A percentile compares a stretch with the other conserved stretches of the same genome.
These are phyloP conservation scores for Drosophila willistoni DNA, from an alignment of 1,140 invertebrate genomes.

Conservation along the genomic window DNA sequence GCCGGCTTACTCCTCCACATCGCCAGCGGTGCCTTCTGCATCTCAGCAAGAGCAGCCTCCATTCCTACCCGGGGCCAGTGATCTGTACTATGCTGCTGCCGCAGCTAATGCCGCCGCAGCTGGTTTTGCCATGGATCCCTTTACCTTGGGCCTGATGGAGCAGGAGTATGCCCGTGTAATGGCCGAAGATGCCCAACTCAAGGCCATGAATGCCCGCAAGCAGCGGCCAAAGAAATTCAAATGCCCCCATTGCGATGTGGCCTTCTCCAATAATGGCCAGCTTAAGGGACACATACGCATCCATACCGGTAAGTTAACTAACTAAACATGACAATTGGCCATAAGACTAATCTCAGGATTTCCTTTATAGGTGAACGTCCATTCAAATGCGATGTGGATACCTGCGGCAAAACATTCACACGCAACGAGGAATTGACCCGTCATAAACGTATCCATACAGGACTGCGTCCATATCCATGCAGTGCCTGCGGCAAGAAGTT, in stretches of 20 bases:
- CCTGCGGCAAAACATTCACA: slow-evolving; percentile 95
- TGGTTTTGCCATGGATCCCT: slow-evolving; percentile 74
- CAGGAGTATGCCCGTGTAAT: slow-evolving; percentile 87
- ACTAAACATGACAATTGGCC: neutral
- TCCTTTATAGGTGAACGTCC: slow-evolving; percentile 89
- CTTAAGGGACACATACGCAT: slow-evolving; percentile 95
- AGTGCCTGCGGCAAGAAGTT: slow-evolving; percentile 92
- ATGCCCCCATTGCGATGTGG: slow-evolving; percentile 94
- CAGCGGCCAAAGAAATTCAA: slow-evolving; percentile 94
- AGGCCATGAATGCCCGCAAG: slow-evolving; percentile 87
- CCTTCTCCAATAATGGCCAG: slow-evolving; percentile 96
- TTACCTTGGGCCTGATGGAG: slow-evolving; percentile 84
- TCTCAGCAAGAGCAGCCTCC: slow-evolving; percentile 47
- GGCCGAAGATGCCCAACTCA: slow-evolving; percentile 87
- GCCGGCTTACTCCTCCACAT: slow-evolving; percentile 41
- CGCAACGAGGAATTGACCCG: slow-evolving; percentile 96
- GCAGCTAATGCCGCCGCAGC: slow-evolving; percentile 44
- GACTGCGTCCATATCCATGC: slow-evolving; percentile 91
- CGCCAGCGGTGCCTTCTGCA: slow-evolving; percentile 24
- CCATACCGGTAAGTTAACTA: slow-evolving; percentile 89
- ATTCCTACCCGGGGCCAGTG: slow-evolving; percentile 56
- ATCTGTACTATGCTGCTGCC: slow-evolving; percentile 73
- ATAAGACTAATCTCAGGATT: slow-evolving; percentile 18
- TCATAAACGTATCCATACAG: slow-evolving; percentile 95
- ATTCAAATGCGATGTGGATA: slow-evolving; percentile 92